Evolutionary conservation across 2,888 invertebrate genomes (phyloP).

Genomic region (Plemyria rubiginata): DNA sequence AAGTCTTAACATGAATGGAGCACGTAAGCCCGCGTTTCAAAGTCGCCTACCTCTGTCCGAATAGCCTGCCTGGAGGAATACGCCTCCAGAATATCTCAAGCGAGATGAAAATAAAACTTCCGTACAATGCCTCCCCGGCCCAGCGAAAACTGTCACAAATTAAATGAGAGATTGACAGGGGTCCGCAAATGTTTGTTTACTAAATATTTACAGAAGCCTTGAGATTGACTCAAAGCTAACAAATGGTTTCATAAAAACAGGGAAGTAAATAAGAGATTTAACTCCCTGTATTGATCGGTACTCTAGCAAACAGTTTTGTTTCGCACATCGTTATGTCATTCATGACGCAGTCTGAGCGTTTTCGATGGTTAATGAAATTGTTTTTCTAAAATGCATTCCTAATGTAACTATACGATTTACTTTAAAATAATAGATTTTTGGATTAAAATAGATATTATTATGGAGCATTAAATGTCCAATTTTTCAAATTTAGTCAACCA

Average conservation of each 20-base stretch:
- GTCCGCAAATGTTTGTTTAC: conserved; percentile 1
- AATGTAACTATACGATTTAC: too few species aligned
- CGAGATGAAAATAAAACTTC: conserved; percentile 26
- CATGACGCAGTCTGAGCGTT: too few species aligned
- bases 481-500: too few species aligned
- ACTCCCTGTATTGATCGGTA: too few species aligned
- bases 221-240: neutral
- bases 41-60: conserved; percentile 28
- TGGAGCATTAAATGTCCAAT: too few species aligned
- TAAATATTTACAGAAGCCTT: neutral
- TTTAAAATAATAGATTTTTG: too few species aligned
- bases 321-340: too few species aligned
- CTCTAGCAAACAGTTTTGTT: too few species aligned
- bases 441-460: too few species aligned
- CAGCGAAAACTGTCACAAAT: conserved; percentile 3
- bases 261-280: neutral
- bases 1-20: too few species aligned
- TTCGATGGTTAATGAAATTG: too few species aligned
- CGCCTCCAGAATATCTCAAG: conserved; percentile 29
- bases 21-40: conserved; percentile 1
- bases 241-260: neutral
- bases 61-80: conserved; percentile 23
- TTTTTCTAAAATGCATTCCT: too few species aligned
- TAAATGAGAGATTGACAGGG: conserved; percentile 19
- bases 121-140: conserved; percentile 8